Base-by-base conservation (phyloP, 2,888 invertebrate genomes). In the Trisateles emortualis region DNA sequence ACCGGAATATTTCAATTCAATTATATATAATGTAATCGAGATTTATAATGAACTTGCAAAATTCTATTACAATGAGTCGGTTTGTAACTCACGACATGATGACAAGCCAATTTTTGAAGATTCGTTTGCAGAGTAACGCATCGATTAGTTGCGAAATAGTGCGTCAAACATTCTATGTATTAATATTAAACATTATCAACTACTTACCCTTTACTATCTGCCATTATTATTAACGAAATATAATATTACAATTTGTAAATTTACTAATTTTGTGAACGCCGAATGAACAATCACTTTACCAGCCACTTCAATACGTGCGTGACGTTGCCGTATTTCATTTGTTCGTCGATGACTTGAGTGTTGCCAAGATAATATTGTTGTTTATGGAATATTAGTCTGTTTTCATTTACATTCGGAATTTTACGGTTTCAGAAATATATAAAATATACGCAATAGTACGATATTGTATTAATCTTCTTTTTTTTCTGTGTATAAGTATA, bases 261-360 rank as follows among this genome's bases (percentile, higher is more conserved):
- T 82, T 77, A 80, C 76, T 74, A 83, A 78, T 81, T 83, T 83
- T 78, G 70, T 72, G 79, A 88, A 88, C 75, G 85, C 87, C 87
- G 86, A 87, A 84, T 77, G 83, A 80, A 80, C 79, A 83, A 83
- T 81, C 84, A 83, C 86, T 84, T 76, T 72, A 73, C 74, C 1
- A 26, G 8, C 26, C 68, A 79, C 81, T 84, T 84, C 79, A 79
- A 74, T 78, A 76, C 76, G 72, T 84, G 86, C 89, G 87, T 93
- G 93, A 93, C 93, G 93, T 93, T 93, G 93, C 92, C 89, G 90
- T 91, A 92, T 93, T 93, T 93, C 92, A 93, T 93, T 93, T 92
- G 93, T 93, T 90, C 90, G 66, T 77, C 76, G 77, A 80, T 81
- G 76, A 76, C 54, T 53, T 10, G 10, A 41, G 75, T 86, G 81